Conservation (phyloP, 2,113 vertebrate genomes). For the Cynopterus brachyotis region DNA sequence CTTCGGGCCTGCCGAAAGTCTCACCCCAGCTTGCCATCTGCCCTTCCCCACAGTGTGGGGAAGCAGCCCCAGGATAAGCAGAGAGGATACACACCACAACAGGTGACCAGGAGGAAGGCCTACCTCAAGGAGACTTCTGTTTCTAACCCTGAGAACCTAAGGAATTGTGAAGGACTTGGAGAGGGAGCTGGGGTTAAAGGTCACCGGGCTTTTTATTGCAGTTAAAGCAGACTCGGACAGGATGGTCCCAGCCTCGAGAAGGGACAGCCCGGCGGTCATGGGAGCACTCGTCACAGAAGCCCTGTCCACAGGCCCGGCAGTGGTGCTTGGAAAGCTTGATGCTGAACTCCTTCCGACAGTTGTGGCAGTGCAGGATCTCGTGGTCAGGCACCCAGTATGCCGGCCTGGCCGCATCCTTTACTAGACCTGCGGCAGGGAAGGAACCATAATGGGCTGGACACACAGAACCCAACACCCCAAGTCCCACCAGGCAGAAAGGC, state of each 20-base stretch:
- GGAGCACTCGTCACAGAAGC: constrained; percentile 96
- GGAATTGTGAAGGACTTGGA: constrained; percentile 83
- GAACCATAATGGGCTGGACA: not conserved
- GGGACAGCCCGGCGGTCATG: constrained; percentile 93
- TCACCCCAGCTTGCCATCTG: not conserved
- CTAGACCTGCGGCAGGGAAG: constrained; percentile 85
- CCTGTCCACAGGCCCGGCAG: constrained; percentile 97
- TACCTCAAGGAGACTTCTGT: constrained; percentile 73
- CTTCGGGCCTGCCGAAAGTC: not conserved
- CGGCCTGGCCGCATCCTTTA: constrained; percentile 96
- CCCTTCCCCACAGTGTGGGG: not conserved
- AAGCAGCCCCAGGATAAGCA: not conserved
- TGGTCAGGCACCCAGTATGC: constrained; percentile 99
- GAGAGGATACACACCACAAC: constrained; percentile 62
- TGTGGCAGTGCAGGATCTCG: constrained; percentile 93
- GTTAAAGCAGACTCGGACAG: constrained; percentile 94
- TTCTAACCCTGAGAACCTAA: constrained; percentile 90
- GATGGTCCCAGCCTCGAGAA: constrained; percentile 98
- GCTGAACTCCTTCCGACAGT: constrained; percentile 94
- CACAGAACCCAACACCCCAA: fast-evolving
- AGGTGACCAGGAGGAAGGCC: constrained; percentile 77
- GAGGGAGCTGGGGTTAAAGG: constrained; percentile 89
- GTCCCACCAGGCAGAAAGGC: not conserved
- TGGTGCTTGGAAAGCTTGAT: constrained; percentile 97
- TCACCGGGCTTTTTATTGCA: constrained; percentile 97